Conservation (phyloP, 2,888 invertebrate genomes). For the Drosophila putrida region DNA sequence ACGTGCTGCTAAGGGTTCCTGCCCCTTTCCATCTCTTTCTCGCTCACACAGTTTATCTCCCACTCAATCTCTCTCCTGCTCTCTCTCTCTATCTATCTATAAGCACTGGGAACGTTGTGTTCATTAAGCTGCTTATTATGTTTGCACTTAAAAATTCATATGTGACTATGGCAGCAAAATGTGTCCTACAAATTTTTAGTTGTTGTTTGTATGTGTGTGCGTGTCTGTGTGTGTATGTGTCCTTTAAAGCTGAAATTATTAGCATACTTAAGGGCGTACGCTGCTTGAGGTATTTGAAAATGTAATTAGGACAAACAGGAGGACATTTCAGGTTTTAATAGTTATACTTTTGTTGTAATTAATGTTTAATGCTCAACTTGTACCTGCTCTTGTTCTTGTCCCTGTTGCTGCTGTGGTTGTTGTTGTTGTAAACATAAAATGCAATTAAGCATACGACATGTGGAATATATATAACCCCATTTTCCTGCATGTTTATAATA, state of each 20-base stretch:
- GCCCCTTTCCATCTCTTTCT: neutral
- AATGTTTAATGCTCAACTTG: slow-evolving; percentile 37
- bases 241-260: slow-evolving; percentile 65
- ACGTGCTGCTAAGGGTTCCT: slow-evolving; percentile 43
- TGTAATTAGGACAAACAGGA: slow-evolving; percentile 52
- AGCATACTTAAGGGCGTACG: slow-evolving; percentile 67
- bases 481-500: slow-evolving; percentile 18
- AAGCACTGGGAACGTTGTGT: slow-evolving; percentile 50
- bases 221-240: slow-evolving; percentile 15
- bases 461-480: slow-evolving; percentile 34
- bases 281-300: slow-evolving; percentile 53
- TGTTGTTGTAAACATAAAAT: slow-evolving; percentile 62
- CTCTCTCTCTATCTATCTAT: neutral
- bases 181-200: slow-evolving; percentile 52
- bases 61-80: neutral
- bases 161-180: slow-evolving; percentile 73
- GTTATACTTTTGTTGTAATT: slow-evolving; percentile 48
- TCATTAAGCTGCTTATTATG: slow-evolving; percentile 81
- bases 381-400: neutral
- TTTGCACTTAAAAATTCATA: slow-evolving; percentile 81
- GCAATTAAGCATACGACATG: slow-evolving; percentile 73
- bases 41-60: neutral
- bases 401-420: slow-evolving; percentile 34
- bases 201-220: slow-evolving; percentile 6
- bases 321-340: slow-evolving; percentile 47